These are phyloP conservation scores for Bungarus multicinctus DNA, from an alignment of 2,113 vertebrate genomes.

Conservation along the genomic window DNA sequence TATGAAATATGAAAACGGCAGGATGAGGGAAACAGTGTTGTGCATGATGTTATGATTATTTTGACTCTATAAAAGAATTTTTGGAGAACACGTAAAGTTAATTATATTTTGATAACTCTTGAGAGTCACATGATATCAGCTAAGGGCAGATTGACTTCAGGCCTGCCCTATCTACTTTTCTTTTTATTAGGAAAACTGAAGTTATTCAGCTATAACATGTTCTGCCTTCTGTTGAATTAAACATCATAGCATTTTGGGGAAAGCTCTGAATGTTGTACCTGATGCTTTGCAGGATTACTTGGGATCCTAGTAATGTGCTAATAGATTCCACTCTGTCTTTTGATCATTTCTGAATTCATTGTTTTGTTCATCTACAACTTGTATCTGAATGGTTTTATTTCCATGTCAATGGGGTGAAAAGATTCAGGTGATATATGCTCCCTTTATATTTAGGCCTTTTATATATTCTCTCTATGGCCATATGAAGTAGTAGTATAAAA, in stretches of 20 bases:
- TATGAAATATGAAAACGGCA: background rate
- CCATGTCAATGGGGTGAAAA: background rate
- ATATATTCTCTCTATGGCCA: background rate
- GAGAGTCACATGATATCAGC: no score
- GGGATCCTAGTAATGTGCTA: background rate
- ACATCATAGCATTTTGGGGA: background rate
- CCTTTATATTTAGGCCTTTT: background rate
- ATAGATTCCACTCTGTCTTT: background rate
- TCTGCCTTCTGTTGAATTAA: background rate
- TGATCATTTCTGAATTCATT: background rate
- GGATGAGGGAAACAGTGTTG: background rate
- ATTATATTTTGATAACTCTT: background rate
- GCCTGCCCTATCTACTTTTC: background rate
- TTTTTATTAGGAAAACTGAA: background rate
- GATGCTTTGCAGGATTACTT: background rate
- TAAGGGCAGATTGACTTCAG: background rate
- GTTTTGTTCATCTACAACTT: background rate
- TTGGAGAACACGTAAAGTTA: background rate
- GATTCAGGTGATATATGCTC: background rate
- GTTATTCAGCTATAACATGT: background rate
- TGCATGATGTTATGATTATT: background rate
- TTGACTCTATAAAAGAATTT: background rate
- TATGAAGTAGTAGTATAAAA: background rate
- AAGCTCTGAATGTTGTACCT: background rate
- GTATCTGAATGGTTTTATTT: background rate